Conservation (phyloP, 2,113 vertebrate genomes). For the Vulpes lagopus region DNA sequence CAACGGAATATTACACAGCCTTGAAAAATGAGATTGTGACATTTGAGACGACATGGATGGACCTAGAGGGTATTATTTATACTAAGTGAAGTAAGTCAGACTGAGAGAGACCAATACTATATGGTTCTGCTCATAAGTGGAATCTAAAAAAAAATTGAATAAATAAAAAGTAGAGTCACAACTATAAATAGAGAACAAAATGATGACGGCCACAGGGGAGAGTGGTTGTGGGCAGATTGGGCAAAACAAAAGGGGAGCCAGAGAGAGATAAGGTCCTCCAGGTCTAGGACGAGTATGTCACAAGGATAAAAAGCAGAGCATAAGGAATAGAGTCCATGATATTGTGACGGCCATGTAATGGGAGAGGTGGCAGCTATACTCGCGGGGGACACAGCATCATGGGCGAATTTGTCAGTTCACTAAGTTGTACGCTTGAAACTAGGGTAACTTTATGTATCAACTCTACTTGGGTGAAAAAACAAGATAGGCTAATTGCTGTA, state of each 20-base stretch:
- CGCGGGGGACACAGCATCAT: not conserved
- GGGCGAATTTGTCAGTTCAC: not conserved
- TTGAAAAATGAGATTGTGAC: not conserved
- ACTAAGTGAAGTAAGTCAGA: not conserved
- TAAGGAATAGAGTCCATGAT: not conserved
- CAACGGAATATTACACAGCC: not conserved
- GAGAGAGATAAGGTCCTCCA: not conserved
- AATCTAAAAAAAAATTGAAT: not conserved
- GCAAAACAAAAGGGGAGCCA: not conserved
- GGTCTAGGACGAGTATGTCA: not conserved
- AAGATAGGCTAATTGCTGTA: not conserved
- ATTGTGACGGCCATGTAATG: not conserved
- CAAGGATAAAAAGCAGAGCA: not conserved
- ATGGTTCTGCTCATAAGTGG: not conserved
- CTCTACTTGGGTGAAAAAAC: not conserved
- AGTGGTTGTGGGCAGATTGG: not conserved
- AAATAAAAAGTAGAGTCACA: not conserved
- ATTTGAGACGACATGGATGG: not conserved
- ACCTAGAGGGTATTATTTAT: not conserved
- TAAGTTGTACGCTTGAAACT: not conserved
- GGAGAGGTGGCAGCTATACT: not conserved
- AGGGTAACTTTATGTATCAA: not conserved
- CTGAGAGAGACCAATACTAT: not conserved
- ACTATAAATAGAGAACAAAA: not conserved
- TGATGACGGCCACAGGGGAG: not conserved